Evolutionary conservation across 2,113 vertebrate genomes (phyloP).

Genomic region (Megalops atlanticus): DNA sequence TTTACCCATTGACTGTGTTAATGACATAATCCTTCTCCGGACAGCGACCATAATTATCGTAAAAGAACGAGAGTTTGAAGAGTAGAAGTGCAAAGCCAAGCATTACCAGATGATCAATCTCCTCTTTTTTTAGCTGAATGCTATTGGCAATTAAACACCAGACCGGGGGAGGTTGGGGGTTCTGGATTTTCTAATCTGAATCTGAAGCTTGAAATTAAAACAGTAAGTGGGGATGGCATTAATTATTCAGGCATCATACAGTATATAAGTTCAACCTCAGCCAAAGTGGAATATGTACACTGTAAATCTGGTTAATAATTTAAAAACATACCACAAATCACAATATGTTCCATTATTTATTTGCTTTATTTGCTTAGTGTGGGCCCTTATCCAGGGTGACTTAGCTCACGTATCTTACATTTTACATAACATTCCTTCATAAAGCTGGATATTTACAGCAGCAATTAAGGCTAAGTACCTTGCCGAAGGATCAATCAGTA

Average conservation of each 20-base stretch:
- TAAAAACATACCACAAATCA: too few relatives aligned
- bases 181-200: not conserved
- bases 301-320: too few relatives aligned
- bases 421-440: not conserved
- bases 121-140: not conserved
- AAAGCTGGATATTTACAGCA: not conserved
- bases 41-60: constrained; percentile 16
- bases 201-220: not conserved
- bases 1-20: constrained; percentile 26
- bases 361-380: too few relatives aligned
- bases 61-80: not conserved
- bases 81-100: not conserved
- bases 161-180: too few relatives aligned
- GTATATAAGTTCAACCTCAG: not conserved
- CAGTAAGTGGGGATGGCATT: too few relatives aligned
- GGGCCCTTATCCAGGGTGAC: too few relatives aligned
- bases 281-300: not conserved
- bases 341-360: too few relatives aligned
- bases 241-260: not conserved
- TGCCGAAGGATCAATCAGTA: not conserved
- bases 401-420: too few relatives aligned
- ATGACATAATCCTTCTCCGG: constrained; percentile 27
- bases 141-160: not conserved
- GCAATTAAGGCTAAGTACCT: not conserved
- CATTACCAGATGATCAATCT: not conserved